Evolutionary conservation across 2,113 vertebrate species (phyloP).

Genomic region (Protomyctophum bolini): DNA sequence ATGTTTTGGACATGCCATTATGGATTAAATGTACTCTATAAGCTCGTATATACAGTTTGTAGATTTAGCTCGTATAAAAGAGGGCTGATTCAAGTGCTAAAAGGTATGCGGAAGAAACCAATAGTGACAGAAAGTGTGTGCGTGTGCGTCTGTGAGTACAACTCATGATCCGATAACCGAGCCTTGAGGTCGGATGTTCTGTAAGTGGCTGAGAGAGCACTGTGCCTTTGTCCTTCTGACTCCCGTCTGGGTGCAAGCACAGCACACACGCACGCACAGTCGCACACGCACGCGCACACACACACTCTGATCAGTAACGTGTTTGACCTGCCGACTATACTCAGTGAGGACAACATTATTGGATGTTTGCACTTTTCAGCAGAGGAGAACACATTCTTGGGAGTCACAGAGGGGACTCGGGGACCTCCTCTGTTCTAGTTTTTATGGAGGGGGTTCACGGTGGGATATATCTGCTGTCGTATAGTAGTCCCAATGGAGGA

Average conservation of each 20-base stretch:
- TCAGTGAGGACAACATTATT: slow-evolving; percentile 54
- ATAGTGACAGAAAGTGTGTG: background rate
- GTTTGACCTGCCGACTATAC: slow-evolving; percentile 64
- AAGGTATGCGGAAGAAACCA: background rate
- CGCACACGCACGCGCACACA: slow-evolving; percentile 41
- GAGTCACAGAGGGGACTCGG: slow-evolving; percentile 2
- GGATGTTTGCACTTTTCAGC: slow-evolving; percentile 46
- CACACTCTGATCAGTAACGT: slow-evolving; percentile 62
- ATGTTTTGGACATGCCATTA: no score
- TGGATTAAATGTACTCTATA: no score
- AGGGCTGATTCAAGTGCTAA: background rate
- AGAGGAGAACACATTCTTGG: no score
- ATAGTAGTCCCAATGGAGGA: no score
- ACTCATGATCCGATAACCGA: background rate
- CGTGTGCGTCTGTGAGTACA: background rate
- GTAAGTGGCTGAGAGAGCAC: slow-evolving; percentile 1
- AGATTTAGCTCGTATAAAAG: no score
- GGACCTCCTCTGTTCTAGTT: slow-evolving; percentile 41
- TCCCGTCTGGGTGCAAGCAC: slow-evolving; percentile 59
- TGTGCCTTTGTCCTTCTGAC: slow-evolving; percentile 54
- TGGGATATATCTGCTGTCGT: no score
- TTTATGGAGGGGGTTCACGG: background rate
- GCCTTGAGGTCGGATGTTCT: background rate
- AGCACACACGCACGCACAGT: slow-evolving; percentile 58
- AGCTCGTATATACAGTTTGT: no score